Evolutionary conservation across 2,888 invertebrate genomes (phyloP).

Genomic region (Amblyjoppa proteus): DNA sequence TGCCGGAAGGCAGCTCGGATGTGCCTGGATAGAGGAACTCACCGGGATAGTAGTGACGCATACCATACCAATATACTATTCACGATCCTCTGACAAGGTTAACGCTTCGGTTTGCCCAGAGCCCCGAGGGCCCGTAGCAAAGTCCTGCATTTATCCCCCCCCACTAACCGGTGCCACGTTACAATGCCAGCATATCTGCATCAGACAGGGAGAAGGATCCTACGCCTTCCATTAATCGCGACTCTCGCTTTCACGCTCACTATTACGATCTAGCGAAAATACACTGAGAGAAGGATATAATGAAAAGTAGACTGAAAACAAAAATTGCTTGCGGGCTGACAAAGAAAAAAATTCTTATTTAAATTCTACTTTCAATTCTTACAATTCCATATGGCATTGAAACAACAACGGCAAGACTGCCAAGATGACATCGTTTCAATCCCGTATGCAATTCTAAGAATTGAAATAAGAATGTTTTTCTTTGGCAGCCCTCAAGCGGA

Average conservation of each 20-base stretch:
- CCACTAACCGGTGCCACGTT: background rate
- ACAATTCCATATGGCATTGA: too few relatives aligned
- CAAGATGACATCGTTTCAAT: too few relatives aligned
- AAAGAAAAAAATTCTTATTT: too few relatives aligned
- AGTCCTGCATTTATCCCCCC: conserved; percentile 57
- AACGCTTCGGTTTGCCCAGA: conserved; percentile 64
- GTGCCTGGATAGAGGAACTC: conserved; percentile 61
- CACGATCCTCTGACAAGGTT: conserved; percentile 70
- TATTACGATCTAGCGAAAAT: background rate
- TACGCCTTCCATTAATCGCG: conserved; percentile 8
- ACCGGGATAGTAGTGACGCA: conserved; percentile 62
- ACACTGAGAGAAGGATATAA: too few relatives aligned
- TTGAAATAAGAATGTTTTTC: too few relatives aligned
- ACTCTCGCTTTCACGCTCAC: conserved; percentile 14
- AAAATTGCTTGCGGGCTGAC: too few relatives aligned
- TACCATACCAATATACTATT: conserved; percentile 66
- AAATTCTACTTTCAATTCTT: too few relatives aligned
- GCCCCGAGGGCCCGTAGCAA: conserved; percentile 51
- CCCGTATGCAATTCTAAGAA: too few relatives aligned
- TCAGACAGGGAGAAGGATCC: background rate
- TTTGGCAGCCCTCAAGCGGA: too few relatives aligned
- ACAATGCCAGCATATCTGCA: conserved; percentile 14
- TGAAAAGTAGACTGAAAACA: too few relatives aligned
- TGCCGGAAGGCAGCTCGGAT: conserved; percentile 67
- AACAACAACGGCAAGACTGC: too few relatives aligned